Evolutionary conservation across 2,113 vertebrate genomes (phyloP), one percentile per base, ranked within the genome.

Genomic region (Plectropomus leopardus): DNA sequence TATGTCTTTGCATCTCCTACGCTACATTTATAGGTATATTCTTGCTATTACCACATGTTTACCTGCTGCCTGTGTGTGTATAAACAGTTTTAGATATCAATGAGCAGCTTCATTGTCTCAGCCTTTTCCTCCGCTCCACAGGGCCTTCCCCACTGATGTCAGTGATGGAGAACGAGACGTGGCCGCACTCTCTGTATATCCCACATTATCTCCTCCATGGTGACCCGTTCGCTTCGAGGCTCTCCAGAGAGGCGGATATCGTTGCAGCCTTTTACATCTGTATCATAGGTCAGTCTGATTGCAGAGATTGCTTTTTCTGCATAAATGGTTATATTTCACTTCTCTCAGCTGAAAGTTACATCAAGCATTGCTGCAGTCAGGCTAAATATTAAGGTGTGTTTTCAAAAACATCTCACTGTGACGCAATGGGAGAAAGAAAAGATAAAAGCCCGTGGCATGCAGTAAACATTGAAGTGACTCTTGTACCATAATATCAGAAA

Each of bases 161-260:
- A 21, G 74, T 90, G 72, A 94, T 90, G 86, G 95, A 95, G 53
- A 95, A 95, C 75, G 95, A 91, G 28, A 89, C 70, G 4, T 94
- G 88, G 36, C 90, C 90, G 3, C 86, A 87, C 24, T 88, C 93
- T 0, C 89, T 92, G 10, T 92, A 89, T 23, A 50, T 94, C 74
- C 96, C 96, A 11, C 95, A 93, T 63, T 93, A 96, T 34, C 94
- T 96, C 53, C 95, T 93, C 76, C 92, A 81, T 3, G 95, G 93
- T 63, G 97, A 99, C 13, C 96, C 97, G 0, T 99, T 99, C 71
- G 90, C 94, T 84, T 99, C 98, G 8, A 96, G 93, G 78, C 96
- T 99, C 58, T 97, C 97, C 59, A 95, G 78, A 92, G 97, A 97
- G 93, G 97, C 96, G 19, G 98, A 98, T 77, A 94, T 98, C 17